Evolutionary conservation across 2,888 invertebrate genomes (phyloP).

Genomic region (Cheilosia soror): DNA sequence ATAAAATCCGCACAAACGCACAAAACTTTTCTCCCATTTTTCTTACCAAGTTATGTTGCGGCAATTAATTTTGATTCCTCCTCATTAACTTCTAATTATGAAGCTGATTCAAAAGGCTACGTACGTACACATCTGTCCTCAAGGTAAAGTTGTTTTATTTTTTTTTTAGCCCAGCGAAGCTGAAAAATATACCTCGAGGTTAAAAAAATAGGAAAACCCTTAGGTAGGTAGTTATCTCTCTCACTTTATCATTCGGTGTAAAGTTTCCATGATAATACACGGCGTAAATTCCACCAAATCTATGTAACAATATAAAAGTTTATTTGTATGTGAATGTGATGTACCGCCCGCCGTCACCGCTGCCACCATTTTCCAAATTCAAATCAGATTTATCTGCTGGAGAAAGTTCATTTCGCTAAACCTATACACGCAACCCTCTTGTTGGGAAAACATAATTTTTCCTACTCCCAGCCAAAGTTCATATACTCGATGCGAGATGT

Average conservation of each 20-base stretch:
- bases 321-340: slow-evolving; percentile 53
- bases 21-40: slow-evolving; percentile 32
- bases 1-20: slow-evolving; percentile 47
- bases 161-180: too few species aligned
- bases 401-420: slow-evolving; percentile 59
- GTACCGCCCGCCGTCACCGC: background rate
- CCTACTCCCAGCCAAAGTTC: slow-evolving; percentile 48
- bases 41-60: slow-evolving; percentile 56
- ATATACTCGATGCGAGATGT: slow-evolving; percentile 17
- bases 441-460: slow-evolving; percentile 47
- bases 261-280: slow-evolving; percentile 29
- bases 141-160: slow-evolving; percentile 1
- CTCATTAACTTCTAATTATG: slow-evolving; percentile 71
- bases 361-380: slow-evolving; percentile 42
- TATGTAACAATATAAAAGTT: slow-evolving; percentile 56
- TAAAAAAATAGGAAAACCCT: background rate
- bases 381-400: slow-evolving; percentile 65
- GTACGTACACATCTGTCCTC: slow-evolving; percentile 48
- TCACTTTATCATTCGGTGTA: background rate
- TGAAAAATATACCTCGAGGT: background rate
- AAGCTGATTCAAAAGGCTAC: slow-evolving; percentile 52
- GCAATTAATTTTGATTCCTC: slow-evolving; percentile 69
- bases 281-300: slow-evolving; percentile 45
- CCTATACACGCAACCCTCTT: slow-evolving; percentile 12
- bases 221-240: background rate